Conservation (phyloP, 2,888 invertebrate genomes). For the Ariolimax columbianus region DNA sequence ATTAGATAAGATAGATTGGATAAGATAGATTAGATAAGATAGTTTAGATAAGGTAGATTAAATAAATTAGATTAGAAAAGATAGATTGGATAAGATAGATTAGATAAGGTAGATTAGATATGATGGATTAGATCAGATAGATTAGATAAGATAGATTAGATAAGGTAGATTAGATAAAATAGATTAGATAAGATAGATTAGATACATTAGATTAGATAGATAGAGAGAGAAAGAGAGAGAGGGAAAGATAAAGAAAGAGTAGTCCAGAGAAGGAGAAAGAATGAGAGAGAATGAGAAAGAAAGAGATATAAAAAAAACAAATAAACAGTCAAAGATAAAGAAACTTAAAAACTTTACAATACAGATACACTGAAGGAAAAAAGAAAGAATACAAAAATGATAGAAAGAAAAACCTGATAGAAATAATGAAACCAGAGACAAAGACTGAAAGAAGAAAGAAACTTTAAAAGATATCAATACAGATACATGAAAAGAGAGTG, state of each 20-base stretch:
- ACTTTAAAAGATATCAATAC: too few species aligned
- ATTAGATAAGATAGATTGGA: neutral
- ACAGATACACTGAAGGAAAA: too few species aligned
- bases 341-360: too few species aligned
- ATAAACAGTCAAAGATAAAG: too few species aligned
- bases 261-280: too few species aligned
- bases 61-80: neutral
- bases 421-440: too few species aligned
- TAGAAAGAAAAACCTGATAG: too few species aligned
- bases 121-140: neutral
- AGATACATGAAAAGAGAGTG: too few species aligned
- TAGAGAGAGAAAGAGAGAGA: neutral
- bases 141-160: neutral
- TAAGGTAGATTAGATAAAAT: neutral
- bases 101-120: neutral
- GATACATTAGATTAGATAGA: neutral
- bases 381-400: too few species aligned
- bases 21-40: neutral
- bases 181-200: constrained; percentile 5
- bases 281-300: too few species aligned
- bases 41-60: neutral
- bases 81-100: neutral
- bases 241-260: neutral
- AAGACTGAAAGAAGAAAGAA: too few species aligned
- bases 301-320: too few species aligned